Percentiles rank a stretch among this genome's conserved stretches.
Conservation (phyloP, 1,140 invertebrate genomes). For the Oppia nitens region DNA sequence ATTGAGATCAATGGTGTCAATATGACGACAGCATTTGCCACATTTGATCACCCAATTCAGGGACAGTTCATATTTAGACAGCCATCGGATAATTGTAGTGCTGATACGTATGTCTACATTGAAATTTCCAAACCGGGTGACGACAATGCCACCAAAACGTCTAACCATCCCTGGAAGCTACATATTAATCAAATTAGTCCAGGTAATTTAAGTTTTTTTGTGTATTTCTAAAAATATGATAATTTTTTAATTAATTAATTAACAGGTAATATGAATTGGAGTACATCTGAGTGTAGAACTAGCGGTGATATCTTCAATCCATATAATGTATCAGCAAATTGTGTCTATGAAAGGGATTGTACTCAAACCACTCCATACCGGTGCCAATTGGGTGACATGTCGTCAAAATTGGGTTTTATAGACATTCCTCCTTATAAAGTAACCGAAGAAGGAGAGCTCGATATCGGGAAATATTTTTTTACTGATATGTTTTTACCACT, state of each 20-base stretch:
- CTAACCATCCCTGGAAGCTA: constrained; percentile 48
- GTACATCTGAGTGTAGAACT: constrained; percentile 46
- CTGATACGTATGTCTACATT: constrained; percentile 49
- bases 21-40: constrained; percentile 30
- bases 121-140: constrained; percentile 22
- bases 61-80: constrained; percentile 69
- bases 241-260: not conserved
- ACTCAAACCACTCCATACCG: constrained; percentile 46
- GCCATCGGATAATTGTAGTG: constrained; percentile 49
- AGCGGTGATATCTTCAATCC: constrained; percentile 61
- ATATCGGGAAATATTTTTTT: constrained; percentile 21
- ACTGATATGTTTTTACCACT: constrained; percentile 72
- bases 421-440: constrained; percentile 36
- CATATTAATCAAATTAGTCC: constrained; percentile 35
- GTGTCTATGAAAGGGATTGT: constrained; percentile 24
- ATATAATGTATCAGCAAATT: constrained; percentile 39
- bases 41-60: constrained; percentile 60
- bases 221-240: not conserved
- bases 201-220: constrained; percentile 31
- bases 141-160: constrained; percentile 36
- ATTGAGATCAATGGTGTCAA: constrained; percentile 25
- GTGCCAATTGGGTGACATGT: constrained; percentile 79
- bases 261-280: constrained; percentile 14
- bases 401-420: constrained; percentile 62
- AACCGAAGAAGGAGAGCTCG: constrained; percentile 1